These are phyloP conservation scores for Copsychus sechellarum DNA, from an alignment of 2,113 vertebrate genomes.

Conservation along the genomic window DNA sequence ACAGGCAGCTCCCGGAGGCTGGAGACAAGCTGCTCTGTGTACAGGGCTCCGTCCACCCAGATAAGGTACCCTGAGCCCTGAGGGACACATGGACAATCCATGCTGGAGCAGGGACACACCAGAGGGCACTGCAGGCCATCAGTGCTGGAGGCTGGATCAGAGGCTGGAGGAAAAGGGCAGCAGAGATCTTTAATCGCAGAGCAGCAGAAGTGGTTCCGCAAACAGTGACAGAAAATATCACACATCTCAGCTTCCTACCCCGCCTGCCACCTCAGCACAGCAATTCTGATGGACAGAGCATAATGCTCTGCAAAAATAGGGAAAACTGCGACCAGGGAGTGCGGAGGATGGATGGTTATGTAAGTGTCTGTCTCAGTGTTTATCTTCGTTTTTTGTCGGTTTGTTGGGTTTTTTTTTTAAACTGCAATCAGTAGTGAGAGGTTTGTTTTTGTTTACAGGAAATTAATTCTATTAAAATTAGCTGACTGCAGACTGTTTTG, in stretches of 20 bases:
- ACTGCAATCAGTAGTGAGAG: background rate
- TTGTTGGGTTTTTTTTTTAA: background rate
- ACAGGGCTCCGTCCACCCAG: background rate
- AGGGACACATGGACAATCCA: background rate
- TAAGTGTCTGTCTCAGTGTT: background rate
- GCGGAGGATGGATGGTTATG: background rate
- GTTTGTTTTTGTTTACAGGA: background rate
- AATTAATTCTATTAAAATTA: background rate
- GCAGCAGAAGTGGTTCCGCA: background rate
- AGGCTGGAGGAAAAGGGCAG: background rate
- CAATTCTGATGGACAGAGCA: background rate
- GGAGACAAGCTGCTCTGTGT: background rate
- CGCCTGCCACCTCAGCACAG: background rate
- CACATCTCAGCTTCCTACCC: background rate
- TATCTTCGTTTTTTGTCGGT: background rate
- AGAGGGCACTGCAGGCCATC: background rate
- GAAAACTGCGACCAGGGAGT: background rate
- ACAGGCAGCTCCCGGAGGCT: background rate
- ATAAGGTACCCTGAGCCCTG: too few relatives aligned
- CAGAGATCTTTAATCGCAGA: background rate
- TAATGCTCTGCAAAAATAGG: background rate
- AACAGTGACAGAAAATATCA: background rate
- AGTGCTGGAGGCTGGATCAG: accelerated
- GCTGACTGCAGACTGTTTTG: background rate
- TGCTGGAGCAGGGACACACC: background rate